Conservation (phyloP, 2,888 invertebrate genomes). For the Nematopogon swammerdamellus region DNA sequence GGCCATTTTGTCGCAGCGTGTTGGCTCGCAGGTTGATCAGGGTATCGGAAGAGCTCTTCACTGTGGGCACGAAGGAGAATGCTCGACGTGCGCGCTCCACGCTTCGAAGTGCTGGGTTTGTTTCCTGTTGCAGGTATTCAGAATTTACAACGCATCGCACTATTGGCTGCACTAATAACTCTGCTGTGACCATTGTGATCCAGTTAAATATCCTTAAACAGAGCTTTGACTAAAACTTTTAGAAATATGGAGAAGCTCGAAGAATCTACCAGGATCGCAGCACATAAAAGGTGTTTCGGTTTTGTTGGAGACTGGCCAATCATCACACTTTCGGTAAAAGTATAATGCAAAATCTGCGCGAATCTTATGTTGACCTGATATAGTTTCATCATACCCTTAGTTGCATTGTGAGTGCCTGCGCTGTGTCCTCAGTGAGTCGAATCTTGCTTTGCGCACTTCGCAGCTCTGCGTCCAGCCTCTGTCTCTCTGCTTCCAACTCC, state of each 20-base stretch:
- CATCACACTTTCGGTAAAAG: no score
- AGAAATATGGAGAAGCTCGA: no score
- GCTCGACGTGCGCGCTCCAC: conserved; percentile 63
- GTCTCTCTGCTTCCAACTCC: conserved; percentile 69
- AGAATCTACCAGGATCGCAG: no score
- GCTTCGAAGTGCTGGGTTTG: conserved; percentile 52
- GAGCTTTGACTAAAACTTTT: no score
- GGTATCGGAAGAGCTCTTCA: conserved; percentile 51
- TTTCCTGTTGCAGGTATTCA: conserved; percentile 40
- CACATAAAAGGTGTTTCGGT: no score
- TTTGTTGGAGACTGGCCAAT: no score
- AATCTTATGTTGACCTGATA: no score
- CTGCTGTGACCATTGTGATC: no score
- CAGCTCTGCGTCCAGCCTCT: conserved; percentile 66
- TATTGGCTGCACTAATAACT: no score
- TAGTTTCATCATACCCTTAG: conserved; percentile 24
- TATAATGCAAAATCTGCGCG: no score
- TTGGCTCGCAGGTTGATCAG: conserved; percentile 40
- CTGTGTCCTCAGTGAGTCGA: conserved; percentile 59
- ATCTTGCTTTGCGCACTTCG: conserved; percentile 67
- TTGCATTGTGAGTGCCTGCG: conserved; percentile 39
- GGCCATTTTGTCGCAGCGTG: conserved; percentile 3
- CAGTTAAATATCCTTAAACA: no score
- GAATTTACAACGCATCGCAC: no score
- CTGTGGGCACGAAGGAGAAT: conserved; percentile 68